Percentiles rank a stretch among this genome's conserved stretches.
phyloP scores from a whole-genome alignment of 2,888 invertebrate species.

The Cataglyphis altisquamis region DNA sequence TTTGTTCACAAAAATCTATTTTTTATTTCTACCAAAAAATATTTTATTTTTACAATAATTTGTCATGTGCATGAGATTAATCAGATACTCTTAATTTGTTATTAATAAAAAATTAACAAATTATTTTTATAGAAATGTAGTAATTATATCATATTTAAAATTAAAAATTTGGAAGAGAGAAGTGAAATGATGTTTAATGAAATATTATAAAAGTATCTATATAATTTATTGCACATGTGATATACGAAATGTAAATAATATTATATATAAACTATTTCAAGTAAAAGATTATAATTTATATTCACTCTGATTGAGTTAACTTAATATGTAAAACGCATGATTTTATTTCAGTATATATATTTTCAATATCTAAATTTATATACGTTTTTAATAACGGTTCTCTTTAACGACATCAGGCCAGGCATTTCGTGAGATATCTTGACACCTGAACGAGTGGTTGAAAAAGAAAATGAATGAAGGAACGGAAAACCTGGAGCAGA shows the following conservation, averaged over 20 bases:
- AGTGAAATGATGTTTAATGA: neutral
- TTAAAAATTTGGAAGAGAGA: neutral
- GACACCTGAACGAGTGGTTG: neutral
- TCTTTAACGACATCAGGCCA: slow-evolving; percentile 1
- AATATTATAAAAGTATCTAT: slow-evolving; percentile 11
- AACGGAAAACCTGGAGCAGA: slow-evolving; percentile 27
- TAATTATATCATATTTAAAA: neutral
- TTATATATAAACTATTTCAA: neutral
- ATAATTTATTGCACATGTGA: neutral
- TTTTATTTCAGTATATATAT: slow-evolving; percentile 2
- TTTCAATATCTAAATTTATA: neutral
- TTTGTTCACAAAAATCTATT: neutral
- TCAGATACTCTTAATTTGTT: neutral
- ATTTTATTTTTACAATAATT: neutral
- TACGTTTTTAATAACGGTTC: neutral
- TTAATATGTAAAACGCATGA: neutral
- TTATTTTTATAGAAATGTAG: neutral
- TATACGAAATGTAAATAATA: neutral
- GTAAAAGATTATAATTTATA: slow-evolving; percentile 23
- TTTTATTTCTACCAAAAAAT: neutral
- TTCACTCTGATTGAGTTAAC: slow-evolving; percentile 14
- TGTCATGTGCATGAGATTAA: neutral
- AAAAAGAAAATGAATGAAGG: slow-evolving; percentile 30
- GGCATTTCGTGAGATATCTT: neutral
- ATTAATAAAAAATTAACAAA: neutral